Evolutionary conservation across 2,888 invertebrate species (phyloP), one percentile per base, ranked within the genome.

Genomic region (Napeogenes inachia): DNA sequence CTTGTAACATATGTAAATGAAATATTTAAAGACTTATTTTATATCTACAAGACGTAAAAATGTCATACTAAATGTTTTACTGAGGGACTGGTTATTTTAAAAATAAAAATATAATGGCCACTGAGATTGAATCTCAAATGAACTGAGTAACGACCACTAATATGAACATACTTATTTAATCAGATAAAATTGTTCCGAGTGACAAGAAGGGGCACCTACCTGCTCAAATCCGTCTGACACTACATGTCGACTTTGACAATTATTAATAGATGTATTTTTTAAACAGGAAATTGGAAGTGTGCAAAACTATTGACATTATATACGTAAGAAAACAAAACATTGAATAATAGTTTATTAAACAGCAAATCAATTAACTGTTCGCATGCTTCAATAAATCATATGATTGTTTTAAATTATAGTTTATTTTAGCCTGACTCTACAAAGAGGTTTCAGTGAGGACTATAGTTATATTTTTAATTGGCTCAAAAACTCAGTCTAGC

Each of bases 131-230:
- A 82, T 82, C 81, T 79, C 71, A 75, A 79, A 75, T 77, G 76
- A 78, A 78, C 77, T 77, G 74, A 79, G 79, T 81, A 80, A 83
- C 73, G 79, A 75, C 75, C 71, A 72, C 73, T 74, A 75, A 73
- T 75, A 81, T 80, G 80, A 71, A 72, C 73, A 50, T 56, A 62
- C 62, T 64, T 54, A 66, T 64, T 66, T 71, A 69, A 70, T 71
- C 73, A 74, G 83, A 84, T 84, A 84, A 65, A 60, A 76, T 73
- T 73, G 72, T 70, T 75, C 73, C 46, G 65, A 67, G 78, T 84
- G 83, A 82, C 84, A 81, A 78, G 79, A 81, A 76, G 77, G 72
- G 73, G 75, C 72, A 69, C 75, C 79, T 77, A 75, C 78, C 54
- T 45, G 64, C 57, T 64, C 35, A 35, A 64, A 67, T 67, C 66